A percentile compares a stretch with the other conserved stretches of the same genome.
Conservation (phyloP, 2,113 vertebrate genomes). For the Stercorarius parasiticus region DNA sequence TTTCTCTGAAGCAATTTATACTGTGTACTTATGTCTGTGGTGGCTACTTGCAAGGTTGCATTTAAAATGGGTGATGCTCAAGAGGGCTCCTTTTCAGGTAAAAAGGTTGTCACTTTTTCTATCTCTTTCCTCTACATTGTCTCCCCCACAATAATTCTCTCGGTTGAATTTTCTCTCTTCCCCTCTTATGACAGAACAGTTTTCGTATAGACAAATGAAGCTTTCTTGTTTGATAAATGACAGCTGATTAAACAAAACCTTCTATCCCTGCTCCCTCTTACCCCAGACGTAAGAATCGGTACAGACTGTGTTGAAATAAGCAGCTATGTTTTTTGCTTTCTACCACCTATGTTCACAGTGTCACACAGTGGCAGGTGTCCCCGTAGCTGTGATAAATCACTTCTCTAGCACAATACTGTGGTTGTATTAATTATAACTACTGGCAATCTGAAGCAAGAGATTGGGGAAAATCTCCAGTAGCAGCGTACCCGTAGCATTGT, state of each 20-base stretch:
- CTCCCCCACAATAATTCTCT: not conserved
- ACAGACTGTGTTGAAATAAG: not conserved
- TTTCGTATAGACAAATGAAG: not conserved
- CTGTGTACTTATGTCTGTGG: slow-evolving; percentile 19
- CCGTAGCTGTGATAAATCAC: slow-evolving; percentile 7
- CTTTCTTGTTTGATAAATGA: slow-evolving; percentile 17
- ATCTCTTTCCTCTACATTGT: not conserved
- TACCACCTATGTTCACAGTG: not conserved
- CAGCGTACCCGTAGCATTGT: not conserved
- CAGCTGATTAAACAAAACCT: slow-evolving; percentile 9
- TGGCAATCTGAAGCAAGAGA: slow-evolving; percentile 3
- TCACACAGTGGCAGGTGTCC: not conserved
- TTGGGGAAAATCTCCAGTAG: not conserved
- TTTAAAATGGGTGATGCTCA: slow-evolving; percentile 13
- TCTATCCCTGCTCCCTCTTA: not conserved
- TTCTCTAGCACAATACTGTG: slow-evolving; percentile 14
- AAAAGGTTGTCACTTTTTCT: not conserved
- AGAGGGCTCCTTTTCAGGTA: not conserved
- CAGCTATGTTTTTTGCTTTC: not conserved
- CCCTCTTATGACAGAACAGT: not conserved
- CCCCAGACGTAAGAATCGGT: not conserved
- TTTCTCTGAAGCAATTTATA: slow-evolving; percentile 44
- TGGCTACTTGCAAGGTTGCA: slow-evolving; percentile 26
- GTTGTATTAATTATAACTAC: slow-evolving; percentile 20
- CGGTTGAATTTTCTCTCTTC: slow-evolving; percentile 13